Evolutionary conservation across 1,140 invertebrate species (phyloP).

Genomic region (Philotrypesis tridentata): DNA sequence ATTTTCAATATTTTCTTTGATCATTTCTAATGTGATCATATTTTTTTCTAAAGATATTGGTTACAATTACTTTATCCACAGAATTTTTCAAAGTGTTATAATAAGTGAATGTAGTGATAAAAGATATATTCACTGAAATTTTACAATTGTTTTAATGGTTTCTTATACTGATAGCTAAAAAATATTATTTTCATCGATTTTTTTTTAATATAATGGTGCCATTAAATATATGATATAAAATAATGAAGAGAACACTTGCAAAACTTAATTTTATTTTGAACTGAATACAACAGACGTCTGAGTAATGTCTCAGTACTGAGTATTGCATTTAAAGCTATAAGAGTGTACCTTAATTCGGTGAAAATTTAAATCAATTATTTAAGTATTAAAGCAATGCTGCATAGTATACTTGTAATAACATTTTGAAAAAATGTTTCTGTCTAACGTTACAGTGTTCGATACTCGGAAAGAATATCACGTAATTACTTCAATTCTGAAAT

Average conservation of each 20-base stretch:
- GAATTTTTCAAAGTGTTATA: neutral
- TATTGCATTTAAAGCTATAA: neutral
- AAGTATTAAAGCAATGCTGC: neutral
- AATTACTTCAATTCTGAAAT: neutral
- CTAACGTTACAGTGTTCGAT: neutral
- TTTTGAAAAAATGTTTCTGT: neutral
- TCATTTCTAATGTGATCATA: neutral
- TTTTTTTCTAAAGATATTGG: neutral
- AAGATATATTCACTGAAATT: neutral
- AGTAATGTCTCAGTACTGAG: too few species aligned
- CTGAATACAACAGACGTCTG: neutral
- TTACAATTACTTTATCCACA: neutral
- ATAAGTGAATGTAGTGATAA: slow-evolving; percentile 5
- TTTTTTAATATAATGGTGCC: neutral
- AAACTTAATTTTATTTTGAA: neutral
- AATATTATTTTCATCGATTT: neutral
- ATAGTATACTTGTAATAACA: neutral
- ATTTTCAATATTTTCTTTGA: slow-evolving; percentile 37
- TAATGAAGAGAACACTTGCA: neutral
- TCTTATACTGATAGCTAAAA: neutral
- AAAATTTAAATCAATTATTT: neutral
- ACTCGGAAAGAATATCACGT: neutral
- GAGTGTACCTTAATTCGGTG: neutral
- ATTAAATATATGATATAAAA: neutral
- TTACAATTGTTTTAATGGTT: neutral